Percentiles rank a stretch among this genome's conserved stretches.
Conservation (phyloP, 2,888 invertebrate species). For the Operophtera brumata region DNA sequence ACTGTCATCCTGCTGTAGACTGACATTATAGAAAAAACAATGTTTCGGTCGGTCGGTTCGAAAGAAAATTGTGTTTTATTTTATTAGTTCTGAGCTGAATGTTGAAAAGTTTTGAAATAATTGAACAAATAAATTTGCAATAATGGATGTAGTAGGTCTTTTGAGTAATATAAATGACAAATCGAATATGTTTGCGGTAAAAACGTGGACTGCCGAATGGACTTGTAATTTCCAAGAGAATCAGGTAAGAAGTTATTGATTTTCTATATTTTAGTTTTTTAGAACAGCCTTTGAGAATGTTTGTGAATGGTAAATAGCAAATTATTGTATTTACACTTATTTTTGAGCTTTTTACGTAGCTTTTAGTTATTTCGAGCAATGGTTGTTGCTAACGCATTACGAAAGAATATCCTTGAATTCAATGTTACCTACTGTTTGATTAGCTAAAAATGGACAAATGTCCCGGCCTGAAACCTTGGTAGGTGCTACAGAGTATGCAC, state of each 20-base stretch:
- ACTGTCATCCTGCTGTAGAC: too few species aligned
- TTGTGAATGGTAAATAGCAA: too few species aligned
- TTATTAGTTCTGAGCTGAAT: neutral
- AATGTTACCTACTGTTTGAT: conserved; percentile 39
- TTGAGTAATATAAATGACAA: conserved; percentile 72
- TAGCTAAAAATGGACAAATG: conserved; percentile 35
- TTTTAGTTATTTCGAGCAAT: neutral
- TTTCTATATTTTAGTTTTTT: conserved; percentile 13
- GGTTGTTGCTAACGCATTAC: conserved; percentile 14
- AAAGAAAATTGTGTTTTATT: too few species aligned
- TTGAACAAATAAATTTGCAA: conserved; percentile 34
- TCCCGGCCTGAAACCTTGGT: conserved; percentile 28
- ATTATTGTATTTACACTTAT: neutral
- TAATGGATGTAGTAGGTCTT: conserved; percentile 74
- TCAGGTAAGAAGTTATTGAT: conserved; percentile 55
- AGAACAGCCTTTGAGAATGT: neutral
- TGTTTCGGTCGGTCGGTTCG: too few species aligned
- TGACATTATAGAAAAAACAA: too few species aligned
- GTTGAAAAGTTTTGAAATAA: too few species aligned
- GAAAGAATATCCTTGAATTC: conserved; percentile 47
- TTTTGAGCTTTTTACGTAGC: neutral
- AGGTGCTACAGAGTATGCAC: neutral
- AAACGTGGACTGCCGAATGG: conserved; percentile 76
- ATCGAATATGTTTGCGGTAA: conserved; percentile 73
- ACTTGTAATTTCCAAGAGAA: conserved; percentile 74